Evolutionary conservation across 64 coral and sea anemone species (phyloP).

Genomic region (Montipora efflorescens): DNA sequence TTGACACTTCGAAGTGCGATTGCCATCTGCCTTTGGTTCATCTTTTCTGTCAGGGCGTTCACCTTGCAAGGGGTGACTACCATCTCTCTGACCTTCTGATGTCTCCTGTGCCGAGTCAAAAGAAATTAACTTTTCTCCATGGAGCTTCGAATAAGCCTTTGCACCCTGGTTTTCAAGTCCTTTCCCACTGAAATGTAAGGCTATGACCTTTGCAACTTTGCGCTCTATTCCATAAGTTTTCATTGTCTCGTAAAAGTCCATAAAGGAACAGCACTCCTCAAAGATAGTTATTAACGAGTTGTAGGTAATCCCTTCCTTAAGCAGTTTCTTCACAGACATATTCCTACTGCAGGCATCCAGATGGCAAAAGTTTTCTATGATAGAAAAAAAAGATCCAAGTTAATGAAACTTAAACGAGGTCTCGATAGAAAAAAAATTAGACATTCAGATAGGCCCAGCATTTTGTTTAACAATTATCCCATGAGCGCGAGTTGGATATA

Average conservation of each 20-base stretch:
- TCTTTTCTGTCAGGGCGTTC: background rate
- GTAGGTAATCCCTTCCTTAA: conserved; percentile 86
- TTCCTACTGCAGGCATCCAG: conserved; percentile 90
- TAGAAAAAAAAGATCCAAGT: background rate
- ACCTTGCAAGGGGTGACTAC: background rate
- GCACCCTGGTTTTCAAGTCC: conserved; percentile 89
- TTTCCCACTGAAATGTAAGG: conserved; percentile 75
- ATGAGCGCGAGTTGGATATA: no score
- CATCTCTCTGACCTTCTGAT: background rate
- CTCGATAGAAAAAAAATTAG: no score
- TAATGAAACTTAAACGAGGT: background rate
- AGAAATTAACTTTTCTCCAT: conserved; percentile 1
- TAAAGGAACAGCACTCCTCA: conserved; percentile 86
- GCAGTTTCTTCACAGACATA: conserved; percentile 77
- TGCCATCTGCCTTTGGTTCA: background rate
- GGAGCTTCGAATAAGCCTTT: background rate
- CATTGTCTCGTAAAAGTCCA: conserved; percentile 88
- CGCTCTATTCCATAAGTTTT: conserved; percentile 92
- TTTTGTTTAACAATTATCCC: no score
- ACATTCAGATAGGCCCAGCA: no score
- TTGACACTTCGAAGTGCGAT: background rate
- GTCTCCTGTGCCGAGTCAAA: background rate
- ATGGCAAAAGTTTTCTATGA: conserved; percentile 83
- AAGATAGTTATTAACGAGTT: conserved; percentile 84
- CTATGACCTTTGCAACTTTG: conserved; percentile 84